phyloP scores from a whole-genome alignment of 2,888 invertebrate species.

The Cylindroiulus punctatus region DNA sequence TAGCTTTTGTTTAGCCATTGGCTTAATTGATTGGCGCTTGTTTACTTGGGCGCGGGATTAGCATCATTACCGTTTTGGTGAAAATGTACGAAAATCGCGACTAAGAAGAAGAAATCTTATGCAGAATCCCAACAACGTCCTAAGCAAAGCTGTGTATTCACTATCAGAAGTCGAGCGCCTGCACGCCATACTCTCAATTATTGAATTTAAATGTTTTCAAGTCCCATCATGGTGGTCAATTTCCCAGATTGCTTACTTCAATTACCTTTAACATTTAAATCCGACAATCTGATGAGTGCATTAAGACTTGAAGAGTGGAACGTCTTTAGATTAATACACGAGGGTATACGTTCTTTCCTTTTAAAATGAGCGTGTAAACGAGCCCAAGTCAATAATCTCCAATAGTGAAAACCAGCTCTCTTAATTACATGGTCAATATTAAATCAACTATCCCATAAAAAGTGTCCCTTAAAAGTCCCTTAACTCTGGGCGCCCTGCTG shows the following conservation, averaged over 20 bases:
- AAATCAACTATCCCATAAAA: too few species aligned
- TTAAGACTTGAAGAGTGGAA: too few species aligned
- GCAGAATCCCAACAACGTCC: not conserved
- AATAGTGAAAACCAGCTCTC: too few species aligned
- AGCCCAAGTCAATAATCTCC: too few species aligned
- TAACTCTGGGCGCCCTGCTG: too few species aligned
- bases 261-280: not conserved
- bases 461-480: too few species aligned
- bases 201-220: not conserved
- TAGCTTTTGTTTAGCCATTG: constrained; percentile 7
- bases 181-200: not conserved
- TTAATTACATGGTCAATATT: too few species aligned
- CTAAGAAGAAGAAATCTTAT: not conserved
- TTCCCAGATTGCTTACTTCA: constrained; percentile 5
- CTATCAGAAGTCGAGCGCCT: not conserved
- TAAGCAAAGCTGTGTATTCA: not conserved
- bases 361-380: too few species aligned
- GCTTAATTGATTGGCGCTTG: constrained; percentile 25
- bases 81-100: not conserved
- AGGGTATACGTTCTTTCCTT: too few species aligned
- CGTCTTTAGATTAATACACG: too few species aligned
- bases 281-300: constrained; percentile 23
- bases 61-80: constrained; percentile 12
- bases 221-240: not conserved
- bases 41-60: constrained; percentile 13